These are phyloP conservation scores for Zaprionus davidi DNA, from an alignment of 1,140 invertebrate species.

Conservation along the genomic window DNA sequence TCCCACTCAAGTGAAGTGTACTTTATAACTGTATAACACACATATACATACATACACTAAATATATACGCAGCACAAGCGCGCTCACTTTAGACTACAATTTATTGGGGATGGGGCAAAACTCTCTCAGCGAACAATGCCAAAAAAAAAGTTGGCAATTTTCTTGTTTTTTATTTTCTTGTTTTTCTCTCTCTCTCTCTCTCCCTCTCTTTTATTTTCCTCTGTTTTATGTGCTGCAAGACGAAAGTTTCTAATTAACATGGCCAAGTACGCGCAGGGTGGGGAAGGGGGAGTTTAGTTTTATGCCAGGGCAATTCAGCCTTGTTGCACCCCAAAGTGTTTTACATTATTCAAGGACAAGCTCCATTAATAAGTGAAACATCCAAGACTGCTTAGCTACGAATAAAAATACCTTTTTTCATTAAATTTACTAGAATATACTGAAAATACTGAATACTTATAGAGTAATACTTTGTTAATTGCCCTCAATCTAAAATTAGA, in stretches of 20 bases:
- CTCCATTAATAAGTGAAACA: neutral
- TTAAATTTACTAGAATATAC: neutral
- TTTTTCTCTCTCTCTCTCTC: neutral
- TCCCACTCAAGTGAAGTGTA: slow-evolving; percentile 1
- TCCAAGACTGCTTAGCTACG: neutral
- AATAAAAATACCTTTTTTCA: neutral
- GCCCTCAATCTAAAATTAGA: too few relatives aligned
- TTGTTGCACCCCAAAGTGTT: neutral
- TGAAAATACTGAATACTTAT: neutral
- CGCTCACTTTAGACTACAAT: neutral
- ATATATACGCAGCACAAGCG: neutral
- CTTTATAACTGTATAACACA: neutral
- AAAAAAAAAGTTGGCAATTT: slow-evolving; percentile 17
- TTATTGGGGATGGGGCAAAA: neutral
- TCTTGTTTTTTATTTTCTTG: slow-evolving; percentile 8
- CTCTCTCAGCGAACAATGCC: neutral
- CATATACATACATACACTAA: neutral
- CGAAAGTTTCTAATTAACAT: slow-evolving; percentile 44
- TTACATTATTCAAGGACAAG: slow-evolving; percentile 3
- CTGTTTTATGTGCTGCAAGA: slow-evolving; percentile 7
- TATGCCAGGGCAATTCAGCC: neutral
- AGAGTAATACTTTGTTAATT: too few relatives aligned
- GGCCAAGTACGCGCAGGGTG: neutral
- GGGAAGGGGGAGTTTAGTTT: neutral
- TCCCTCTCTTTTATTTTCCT: slow-evolving; percentile 1